Base-by-base conservation (phyloP, 2,113 vertebrate genomes). In the Glareola pratincola region DNA sequence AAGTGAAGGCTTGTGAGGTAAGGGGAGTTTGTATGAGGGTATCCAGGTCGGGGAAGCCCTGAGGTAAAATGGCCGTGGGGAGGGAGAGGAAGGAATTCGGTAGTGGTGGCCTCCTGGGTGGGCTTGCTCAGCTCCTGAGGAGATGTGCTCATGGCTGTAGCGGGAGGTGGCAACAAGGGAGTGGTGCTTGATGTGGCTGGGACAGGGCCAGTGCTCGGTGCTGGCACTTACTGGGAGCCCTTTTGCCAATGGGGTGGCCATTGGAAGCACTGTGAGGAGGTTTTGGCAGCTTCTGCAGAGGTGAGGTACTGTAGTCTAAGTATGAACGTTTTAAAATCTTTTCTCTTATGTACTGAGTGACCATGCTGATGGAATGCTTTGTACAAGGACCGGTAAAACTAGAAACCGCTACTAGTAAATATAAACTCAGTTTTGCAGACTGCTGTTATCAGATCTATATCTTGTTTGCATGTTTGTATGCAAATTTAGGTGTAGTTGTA, bases 171-270 rank as follows among this genome's bases (percentile, higher is more conserved):
- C 10, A 6, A 48, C 4, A 18, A 20, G 19, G 34, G 30, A 60
- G 3, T 7, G 12, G 10, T 24, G 34, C 29, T 78, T 20, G 22
- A 6, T 2, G 1, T 1, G 18, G n/a, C 22, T 60, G n/a, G 45
- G 24, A 7, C 0, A 0, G 59, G 57, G n/a, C 8, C 26, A 10
- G 23, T n/a, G 62, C 9, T 50, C 0, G 0, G 8, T 56, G 39
- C 34, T 32, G 47, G 30, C 3, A 0, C 5, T 14, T 10, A 1
- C 5, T 1, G 1, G 22, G 12, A 67, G 45, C 21, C 10, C 2
- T 30, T 60, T 50, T 37, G 15, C 4, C 4, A 0, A 0, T 24
- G 30, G 6, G n/a, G 22, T 0, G 0, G 47, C 12, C 1, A 0
- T 6, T 48, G 23, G 30, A 67, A 74, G 27, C 4, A 4, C 47